Percentiles rank a stretch among this genome's conserved stretches.
Conservation (phyloP, 2,113 vertebrate genomes). For the Pyrgilauda ruficollis region DNA sequence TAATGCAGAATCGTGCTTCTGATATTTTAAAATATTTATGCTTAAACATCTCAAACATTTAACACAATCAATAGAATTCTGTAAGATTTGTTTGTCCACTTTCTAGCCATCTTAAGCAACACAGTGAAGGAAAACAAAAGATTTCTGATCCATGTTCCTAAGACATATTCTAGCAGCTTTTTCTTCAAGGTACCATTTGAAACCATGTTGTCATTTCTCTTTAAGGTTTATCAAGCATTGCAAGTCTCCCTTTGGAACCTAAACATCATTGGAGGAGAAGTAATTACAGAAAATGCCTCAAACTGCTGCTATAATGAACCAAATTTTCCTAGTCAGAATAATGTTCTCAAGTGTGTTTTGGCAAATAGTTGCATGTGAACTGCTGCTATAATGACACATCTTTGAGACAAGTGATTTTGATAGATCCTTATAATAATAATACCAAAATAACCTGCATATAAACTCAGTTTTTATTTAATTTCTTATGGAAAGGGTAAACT, state of each 20-base stretch:
- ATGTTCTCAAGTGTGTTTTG: neutral
- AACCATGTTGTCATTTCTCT: neutral
- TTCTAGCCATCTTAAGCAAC: neutral
- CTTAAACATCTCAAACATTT: neutral
- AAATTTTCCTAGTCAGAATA: neutral
- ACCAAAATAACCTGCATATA: neutral
- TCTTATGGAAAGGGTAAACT: neutral
- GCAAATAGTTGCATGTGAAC: neutral
- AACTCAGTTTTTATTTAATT: neutral
- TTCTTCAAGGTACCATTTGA: neutral
- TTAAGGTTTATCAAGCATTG: neutral
- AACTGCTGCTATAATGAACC: neutral
- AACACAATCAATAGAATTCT: neutral
- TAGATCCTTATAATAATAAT: neutral
- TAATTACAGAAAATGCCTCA: slow-evolving; percentile 19
- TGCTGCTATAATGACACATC: neutral
- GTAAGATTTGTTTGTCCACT: neutral
- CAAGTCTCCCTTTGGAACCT: neutral
- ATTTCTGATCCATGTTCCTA: neutral
- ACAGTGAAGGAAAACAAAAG: neutral
- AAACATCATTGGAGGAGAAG: neutral
- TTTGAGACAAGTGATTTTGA: neutral
- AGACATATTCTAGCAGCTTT: neutral
- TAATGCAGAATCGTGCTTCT: neutral
- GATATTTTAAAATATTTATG: neutral